Percentiles rank a stretch among this genome's conserved stretches.
These are phyloP conservation scores for Columbina picui DNA, from an alignment of 2,113 vertebrate genomes.

Conservation along the genomic window DNA sequence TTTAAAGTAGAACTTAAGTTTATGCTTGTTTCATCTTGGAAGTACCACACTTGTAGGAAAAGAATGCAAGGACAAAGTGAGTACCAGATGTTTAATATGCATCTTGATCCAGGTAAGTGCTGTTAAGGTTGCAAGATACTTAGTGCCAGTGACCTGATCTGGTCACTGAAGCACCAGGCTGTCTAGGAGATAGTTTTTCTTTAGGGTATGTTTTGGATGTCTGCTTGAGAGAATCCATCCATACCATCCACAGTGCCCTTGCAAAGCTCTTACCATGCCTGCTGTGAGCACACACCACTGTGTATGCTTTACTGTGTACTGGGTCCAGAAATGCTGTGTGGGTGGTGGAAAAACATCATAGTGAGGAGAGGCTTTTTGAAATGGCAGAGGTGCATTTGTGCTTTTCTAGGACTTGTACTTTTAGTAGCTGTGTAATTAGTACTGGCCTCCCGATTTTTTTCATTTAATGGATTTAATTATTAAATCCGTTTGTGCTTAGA, in stretches of 20 bases:
- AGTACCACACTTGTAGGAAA: background rate
- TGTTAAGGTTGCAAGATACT: background rate
- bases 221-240: background rate
- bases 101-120: background rate
- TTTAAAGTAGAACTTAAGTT: background rate
- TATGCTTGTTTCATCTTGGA: background rate
- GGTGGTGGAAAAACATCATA: background rate
- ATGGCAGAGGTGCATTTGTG: background rate
- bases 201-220: background rate
- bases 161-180: background rate
- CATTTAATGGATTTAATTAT: background rate
- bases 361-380: background rate
- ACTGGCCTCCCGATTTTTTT: background rate
- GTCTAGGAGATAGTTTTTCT: background rate
- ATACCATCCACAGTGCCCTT: background rate
- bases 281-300: background rate
- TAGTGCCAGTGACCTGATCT: background rate
- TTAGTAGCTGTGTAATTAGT: background rate
- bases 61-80: background rate
- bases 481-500: background rate
- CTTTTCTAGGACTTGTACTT: background rate
- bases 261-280: background rate
- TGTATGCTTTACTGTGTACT: background rate
- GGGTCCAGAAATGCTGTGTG: background rate
- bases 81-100: background rate